These are phyloP conservation scores for Elgaria multicarinata DNA, from an alignment of 2,113 vertebrate genomes.

Conservation along the genomic window DNA sequence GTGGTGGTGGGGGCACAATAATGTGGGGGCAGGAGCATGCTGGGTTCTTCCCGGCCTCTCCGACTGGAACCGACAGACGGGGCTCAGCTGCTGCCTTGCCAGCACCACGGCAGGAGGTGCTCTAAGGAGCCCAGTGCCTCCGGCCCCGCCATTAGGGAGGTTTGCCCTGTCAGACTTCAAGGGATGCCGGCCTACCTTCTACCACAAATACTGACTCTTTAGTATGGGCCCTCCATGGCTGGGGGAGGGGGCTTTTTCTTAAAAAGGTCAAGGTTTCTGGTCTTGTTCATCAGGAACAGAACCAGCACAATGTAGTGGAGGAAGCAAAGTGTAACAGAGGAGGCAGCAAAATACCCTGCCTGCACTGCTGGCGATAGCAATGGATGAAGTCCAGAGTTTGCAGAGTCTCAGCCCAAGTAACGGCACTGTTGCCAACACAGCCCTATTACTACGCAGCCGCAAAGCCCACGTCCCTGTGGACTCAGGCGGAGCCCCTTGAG, in stretches of 20 bases:
- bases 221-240: background rate
- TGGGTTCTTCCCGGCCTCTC: background rate
- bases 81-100: background rate
- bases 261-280: background rate
- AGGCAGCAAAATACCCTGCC: too few species aligned
- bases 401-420: background rate
- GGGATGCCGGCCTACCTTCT: background rate
- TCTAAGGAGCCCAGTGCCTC: background rate
- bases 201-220: background rate
- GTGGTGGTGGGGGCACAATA: background rate
- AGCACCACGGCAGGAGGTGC: background rate
- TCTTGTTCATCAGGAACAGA: background rate
- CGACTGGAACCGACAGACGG: too few species aligned
- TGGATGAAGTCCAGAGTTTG: background rate
- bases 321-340: background rate
- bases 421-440: background rate
- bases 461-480: background rate
- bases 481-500: background rate
- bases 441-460: background rate
- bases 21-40: fast-evolving
- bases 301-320: too few species aligned
- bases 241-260: background rate
- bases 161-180: background rate
- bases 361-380: background rate
- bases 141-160: background rate